Percentiles rank a stretch among this genome's conserved stretches.
phyloP scores from a whole-genome alignment of 2,797 vertebrate species.

The Acridotheres tristis region DNA sequence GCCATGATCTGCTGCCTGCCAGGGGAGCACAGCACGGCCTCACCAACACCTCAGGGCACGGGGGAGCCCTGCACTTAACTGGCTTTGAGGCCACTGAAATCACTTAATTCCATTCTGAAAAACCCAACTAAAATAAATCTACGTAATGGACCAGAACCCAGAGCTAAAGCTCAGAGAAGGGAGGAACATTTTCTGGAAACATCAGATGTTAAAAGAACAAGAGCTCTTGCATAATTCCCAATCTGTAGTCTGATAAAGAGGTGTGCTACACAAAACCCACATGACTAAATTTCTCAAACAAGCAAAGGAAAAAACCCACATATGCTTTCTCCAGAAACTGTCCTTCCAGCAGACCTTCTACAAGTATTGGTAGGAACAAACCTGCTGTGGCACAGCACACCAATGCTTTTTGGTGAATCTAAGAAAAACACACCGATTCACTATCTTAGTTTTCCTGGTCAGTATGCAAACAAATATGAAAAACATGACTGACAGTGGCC shows the following conservation, averaged over 20 bases:
- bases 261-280: not conserved
- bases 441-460: not conserved
- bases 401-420: not conserved
- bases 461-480: not conserved
- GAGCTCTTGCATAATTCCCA: not conserved
- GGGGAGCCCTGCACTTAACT: not conserved
- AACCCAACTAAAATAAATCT: not conserved
- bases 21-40: conserved; percentile 19
- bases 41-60: not conserved
- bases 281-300: not conserved
- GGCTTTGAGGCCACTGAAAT: not conserved
- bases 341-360: not conserved
- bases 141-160: not conserved
- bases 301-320: not conserved
- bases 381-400: not conserved
- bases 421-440: not conserved
- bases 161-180: not conserved
- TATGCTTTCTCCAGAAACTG: not conserved
- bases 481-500: not conserved
- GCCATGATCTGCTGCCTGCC: conserved; percentile 99
- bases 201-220: not conserved
- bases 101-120: not conserved
- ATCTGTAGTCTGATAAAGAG: not conserved
- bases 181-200: not conserved
- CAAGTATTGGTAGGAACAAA: not conserved